Conservation (phyloP, 2,113 vertebrate genomes). For the Atrichornis clamosus region DNA sequence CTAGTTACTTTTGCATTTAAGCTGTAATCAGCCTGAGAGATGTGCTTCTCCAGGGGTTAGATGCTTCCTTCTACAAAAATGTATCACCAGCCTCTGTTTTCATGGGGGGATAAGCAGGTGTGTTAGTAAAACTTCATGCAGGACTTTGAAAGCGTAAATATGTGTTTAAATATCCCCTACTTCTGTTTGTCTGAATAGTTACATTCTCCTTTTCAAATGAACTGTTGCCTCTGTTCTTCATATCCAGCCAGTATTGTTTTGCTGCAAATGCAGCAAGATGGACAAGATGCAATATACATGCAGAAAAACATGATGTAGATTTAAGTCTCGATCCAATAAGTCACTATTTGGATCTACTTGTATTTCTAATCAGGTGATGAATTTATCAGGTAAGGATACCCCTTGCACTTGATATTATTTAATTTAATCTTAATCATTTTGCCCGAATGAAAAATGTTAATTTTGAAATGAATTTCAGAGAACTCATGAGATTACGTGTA, state of each 20-base stretch:
- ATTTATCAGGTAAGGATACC: not conserved
- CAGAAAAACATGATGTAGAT: not conserved
- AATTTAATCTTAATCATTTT: not conserved
- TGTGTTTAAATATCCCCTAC: not conserved
- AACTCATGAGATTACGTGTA: not conserved
- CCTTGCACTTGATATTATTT: not conserved
- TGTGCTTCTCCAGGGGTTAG: not conserved
- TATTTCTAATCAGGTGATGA: not conserved
- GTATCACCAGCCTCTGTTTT: not conserved
- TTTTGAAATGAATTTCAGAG: not conserved
- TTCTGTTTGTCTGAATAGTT: not conserved
- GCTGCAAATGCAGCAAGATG: not conserved
- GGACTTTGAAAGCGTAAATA: not conserved
- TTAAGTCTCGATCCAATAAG: not conserved
- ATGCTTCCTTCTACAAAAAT: not conserved
- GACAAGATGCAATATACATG: not conserved
- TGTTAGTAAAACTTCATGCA: not conserved
- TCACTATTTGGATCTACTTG: not conserved
- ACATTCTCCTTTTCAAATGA: not conserved
- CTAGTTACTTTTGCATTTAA: not conserved
- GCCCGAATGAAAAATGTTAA: not conserved
- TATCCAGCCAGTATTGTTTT: not conserved
- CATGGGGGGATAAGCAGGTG: not conserved
- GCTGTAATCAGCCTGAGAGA: not conserved
- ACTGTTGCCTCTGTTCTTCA: not conserved